Base-by-base conservation (phyloP, 2,888 invertebrate species). In the Thecocarcelia acutangulata region DNA sequence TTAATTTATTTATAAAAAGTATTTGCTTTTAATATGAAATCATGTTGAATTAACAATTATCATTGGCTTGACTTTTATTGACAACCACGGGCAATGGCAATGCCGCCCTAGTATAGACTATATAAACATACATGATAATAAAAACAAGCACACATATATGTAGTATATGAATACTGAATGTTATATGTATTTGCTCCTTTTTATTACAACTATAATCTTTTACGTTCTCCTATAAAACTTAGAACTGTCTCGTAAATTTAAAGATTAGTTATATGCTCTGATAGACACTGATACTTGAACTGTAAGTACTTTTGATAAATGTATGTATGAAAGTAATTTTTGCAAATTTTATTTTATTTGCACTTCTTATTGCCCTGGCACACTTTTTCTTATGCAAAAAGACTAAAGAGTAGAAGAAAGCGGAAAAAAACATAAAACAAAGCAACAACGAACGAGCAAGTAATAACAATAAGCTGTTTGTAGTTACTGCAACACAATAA, bases 211-310 rank as follows among this genome's bases (percentile, higher is more conserved):
- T 59, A 42, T 46, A 61, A 61, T 69, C 44, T 56, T 61, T 69
- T 69, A 69, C 42, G 19, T 50, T 42, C 21, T 19, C 13, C 54
- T 61, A 63, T 56, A 70, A 70, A 17, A 61, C 21, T 66, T 69
- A 64, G 70, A 66, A 64, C 28, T 64, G 37, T 52, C 50, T 75
- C 80, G 70, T 80, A 80, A 80, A 80, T 80, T 80, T 70, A 46
- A 70, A 54, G 74, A 80, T 80, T 75, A 80, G 59, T 80, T 80
- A 75, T 72, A 66, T 70, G 64, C 69, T 59, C 75, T 48, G 52
- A 80, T 80, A 80, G 75, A 58, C 33, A 66, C 70, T 64, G 80
- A 72, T 64, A 80, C 64, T 80, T 76, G 59, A 66, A 75, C 58
- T 69, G 74, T 64, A 70, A 69, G 48, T 74, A 28, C 68, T 70